Base-by-base conservation (phyloP, 2,888 invertebrate genomes). In the Beris chalybata region DNA sequence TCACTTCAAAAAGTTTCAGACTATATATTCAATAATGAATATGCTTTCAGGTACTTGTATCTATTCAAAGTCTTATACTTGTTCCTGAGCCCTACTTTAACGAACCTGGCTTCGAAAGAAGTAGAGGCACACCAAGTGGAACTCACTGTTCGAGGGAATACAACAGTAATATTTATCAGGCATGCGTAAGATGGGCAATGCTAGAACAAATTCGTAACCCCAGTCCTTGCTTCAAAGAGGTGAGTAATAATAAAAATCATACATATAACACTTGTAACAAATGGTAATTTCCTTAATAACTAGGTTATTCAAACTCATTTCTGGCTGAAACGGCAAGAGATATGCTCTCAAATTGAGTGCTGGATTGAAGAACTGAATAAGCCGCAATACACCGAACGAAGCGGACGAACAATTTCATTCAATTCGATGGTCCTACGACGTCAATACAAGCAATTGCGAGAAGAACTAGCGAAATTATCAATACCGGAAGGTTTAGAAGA, bases 171-270 rank as follows among this genome's bases (percentile, higher is more conserved):
- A 95, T 97, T 76, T 91, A 93, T 81, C 94, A 95, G 82, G 95
- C 95, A 9, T 94, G 93, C 72, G 94, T 93, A 70, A 89, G 93
- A 77, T 97, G 95, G 96, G 96, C 94, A 71, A 96, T 97, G 94
- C 84, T 97, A 70, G 95, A 97, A 82, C 95, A 95, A 79, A 87
- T 97, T 72, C 83, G 90, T 68, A 91, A 91, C 82, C 94, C 96
- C 5, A 92, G 92, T 77, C 89, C 92, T 48, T 95, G 95, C 82
- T 96, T 97, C 80, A 91, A 90, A 81, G 92, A 95, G 83, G 92
- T 91, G 76, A 76, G 76, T 54, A 2, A 2, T 1, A 22, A 29
- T 38, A 38, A 6, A 6, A 6, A 13, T 53, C 44, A 65, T 44
- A 6, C 7, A 7, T n/a, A 13, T 57, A 43, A 43, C 4, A 7